Evolutionary conservation across 1,140 invertebrate species (phyloP).

Genomic region (Monomorium pharaonis): DNA sequence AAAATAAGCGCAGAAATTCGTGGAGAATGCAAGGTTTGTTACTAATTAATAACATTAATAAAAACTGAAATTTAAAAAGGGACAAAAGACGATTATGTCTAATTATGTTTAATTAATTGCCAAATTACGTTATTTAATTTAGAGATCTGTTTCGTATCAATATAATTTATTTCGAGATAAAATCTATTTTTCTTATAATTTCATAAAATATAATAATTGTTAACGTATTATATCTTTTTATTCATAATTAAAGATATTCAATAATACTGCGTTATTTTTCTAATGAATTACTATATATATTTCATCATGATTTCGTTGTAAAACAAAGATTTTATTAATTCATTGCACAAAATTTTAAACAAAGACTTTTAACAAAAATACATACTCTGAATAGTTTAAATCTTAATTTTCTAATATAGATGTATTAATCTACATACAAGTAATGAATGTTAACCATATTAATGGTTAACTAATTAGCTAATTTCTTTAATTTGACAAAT

Average conservation of each 20-base stretch:
- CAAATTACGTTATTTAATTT: too few relatives aligned
- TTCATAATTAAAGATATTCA: conserved; percentile 10
- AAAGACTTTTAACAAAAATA: conserved; percentile 7
- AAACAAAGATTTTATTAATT: conserved; percentile 19
- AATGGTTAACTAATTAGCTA: too few relatives aligned
- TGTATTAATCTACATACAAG: background rate
- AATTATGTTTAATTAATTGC: too few relatives aligned
- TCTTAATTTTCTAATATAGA: conserved; percentile 20
- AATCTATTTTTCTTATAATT: conserved; percentile 24
- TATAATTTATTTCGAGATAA: background rate
- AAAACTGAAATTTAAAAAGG: conserved; percentile 19
- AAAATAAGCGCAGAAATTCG: conserved; percentile 34
- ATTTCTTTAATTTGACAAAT: conserved; percentile 23
- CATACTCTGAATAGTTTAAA: background rate
- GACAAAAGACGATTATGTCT: conserved; percentile 20
- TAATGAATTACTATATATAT: background rate
- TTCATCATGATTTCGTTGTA: background rate
- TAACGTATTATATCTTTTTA: conserved; percentile 3
- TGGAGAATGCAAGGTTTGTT: conserved; percentile 35
- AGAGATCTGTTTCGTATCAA: background rate
- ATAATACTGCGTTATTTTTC: conserved; percentile 2
- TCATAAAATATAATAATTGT: conserved; percentile 31
- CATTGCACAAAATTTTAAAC: conserved; percentile 24
- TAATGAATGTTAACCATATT: background rate
- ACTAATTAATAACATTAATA: conserved; percentile 17